These are phyloP conservation scores for Scaptomyza tumidula DNA, from an alignment of 2,888 invertebrate species.

Conservation along the genomic window DNA sequence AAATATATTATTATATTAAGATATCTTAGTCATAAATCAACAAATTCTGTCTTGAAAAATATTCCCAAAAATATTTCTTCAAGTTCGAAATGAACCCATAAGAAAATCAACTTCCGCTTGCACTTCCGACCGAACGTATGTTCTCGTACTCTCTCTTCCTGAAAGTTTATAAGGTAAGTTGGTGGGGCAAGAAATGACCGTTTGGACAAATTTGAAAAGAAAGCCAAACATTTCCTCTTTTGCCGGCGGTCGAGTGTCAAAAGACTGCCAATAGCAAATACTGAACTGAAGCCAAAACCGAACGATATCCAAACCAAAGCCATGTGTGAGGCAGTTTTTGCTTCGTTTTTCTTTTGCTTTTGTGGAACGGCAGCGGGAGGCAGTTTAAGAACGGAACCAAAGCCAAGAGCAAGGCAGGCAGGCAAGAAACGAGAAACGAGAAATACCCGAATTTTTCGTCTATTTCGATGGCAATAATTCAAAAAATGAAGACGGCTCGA, in stretches of 20 bases:
- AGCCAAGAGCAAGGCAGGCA: slow-evolving; percentile 8
- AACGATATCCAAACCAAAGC: slow-evolving; percentile 27
- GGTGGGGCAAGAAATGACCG: not conserved
- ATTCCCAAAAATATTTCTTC: not conserved
- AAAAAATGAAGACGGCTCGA: slow-evolving; percentile 84
- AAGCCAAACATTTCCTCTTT: slow-evolving; percentile 51
- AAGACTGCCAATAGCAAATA: slow-evolving; percentile 30
- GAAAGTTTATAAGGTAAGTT: slow-evolving; percentile 25
- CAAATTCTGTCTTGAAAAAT: not conserved
- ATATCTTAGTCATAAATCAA: not conserved
- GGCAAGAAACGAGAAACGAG: slow-evolving; percentile 49
- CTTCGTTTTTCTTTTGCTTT: not conserved
- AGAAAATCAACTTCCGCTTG: slow-evolving; percentile 1
- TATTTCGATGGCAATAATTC: slow-evolving; percentile 85
- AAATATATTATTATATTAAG: not conserved
- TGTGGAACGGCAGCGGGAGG: slow-evolving; percentile 43
- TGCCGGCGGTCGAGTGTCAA: slow-evolving; percentile 17
- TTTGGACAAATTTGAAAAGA: slow-evolving; percentile 52
- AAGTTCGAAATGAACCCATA: not conserved
- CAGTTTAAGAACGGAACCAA: slow-evolving; percentile 47
- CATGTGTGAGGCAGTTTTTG: slow-evolving; percentile 44
- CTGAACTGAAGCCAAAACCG: slow-evolving; percentile 23
- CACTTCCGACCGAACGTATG: slow-evolving; percentile 39
- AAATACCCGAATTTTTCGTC: slow-evolving; percentile 80
- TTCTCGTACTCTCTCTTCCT: not conserved